Evolutionary conservation across 23 tunicate species (phyloP), one percentile per base, ranked within the genome.

Genomic region (Halocynthia aurantium): DNA sequence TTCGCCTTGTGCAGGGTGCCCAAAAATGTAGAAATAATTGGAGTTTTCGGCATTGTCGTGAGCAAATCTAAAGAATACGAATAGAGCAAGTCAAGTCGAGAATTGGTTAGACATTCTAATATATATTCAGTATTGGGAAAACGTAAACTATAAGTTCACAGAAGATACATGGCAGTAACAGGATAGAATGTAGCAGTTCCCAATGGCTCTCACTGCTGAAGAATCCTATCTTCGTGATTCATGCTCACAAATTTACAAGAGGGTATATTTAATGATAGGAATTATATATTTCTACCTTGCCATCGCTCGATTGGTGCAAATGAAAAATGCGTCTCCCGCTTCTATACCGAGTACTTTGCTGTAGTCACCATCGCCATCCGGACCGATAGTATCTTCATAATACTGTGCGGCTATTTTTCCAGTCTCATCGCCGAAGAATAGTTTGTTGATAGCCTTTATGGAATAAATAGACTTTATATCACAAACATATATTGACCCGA

Each of bases 271-370:
- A 58, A 58, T 1, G 2, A n/a, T 58, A 58, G 2, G 17, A 58
- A 15, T 65, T 65, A 8, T 20, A 65, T 22, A 22, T 17, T n/a
- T 31, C 6, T 54, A 86, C 93, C 93, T 86, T 10, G 93, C 76
- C 65, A 86, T 51, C 6, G 93, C 86, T 60, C 93, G 49, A 52
- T 76, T 57, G 6, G 93, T 76, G 7, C 93, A 86, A 7, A 76
- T 76, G 63, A 86, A 86, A 20, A 82, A 86, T 58, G 51, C 86
- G 55, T 86, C 93, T 7, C 82, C 70, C 6, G 86, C 81, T 61
- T 71, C 85, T 9, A 74, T 76, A 40, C 84, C 91, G 5, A 86
- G 84, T 0, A 86, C 54, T 53, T 62, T 55, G 7, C 73, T 79
- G 69, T 74, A 73, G 62, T 86, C 84, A 2, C 31, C 52, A 52